Base-by-base conservation (phyloP, 1,140 invertebrate species). In the Coelopa frigida region DNA sequence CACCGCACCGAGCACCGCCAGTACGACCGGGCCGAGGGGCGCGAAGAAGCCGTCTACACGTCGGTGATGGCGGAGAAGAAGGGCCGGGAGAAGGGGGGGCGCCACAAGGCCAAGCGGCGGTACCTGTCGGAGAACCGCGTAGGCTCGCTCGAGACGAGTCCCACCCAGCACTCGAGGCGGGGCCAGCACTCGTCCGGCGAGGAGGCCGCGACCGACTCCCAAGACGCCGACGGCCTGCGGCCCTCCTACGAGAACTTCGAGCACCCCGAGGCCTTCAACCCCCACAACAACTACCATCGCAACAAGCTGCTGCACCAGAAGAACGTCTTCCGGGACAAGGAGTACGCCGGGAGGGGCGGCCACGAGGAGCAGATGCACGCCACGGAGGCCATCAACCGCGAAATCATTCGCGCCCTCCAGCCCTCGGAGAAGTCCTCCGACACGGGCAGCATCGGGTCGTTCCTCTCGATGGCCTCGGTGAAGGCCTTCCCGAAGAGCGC, bases 391-490 rank as follows among this genome's bases (percentile, higher is more conserved):
- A 63, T 67, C 5, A 70, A 70, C 48, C 56, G 54, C 11, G 63
- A 69, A 43, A 54, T 69, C 38, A 56, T 70, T 17, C 51, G 52
- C 1, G 53, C 54, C 8, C 29, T 52, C 3, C 61, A 61, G 6
- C 52, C 57, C 8, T 55, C 55, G 0, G 61, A 59, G n/a, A 56
- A 54, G 26, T 59, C 61, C 3, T 59, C 58, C 20, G 67, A 69
- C 37, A 68, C 59, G 0, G 60, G 57, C 23, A 69, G 66, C 37
- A 68, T 70, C 33, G 67, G 67, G 0, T 70, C 67, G 2, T 70
- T 68, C 32, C 74, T 89, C 3, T 87, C 85, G 0, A 88, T 89
- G 85, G 83, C 84, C 11, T 87, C 84, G 6, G 81, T 87, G 11
- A 83, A 81, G 50, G 78, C 82, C 12, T 89, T 89, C 60, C 86